phyloP scores from a whole-genome alignment of 1,140 invertebrate genomes.

The silkworm (Bombyx mori) region ASM3026992v2 NC_085127.1:9097501-9098000 shows the following conservation, averaged over 20 bases:
- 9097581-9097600: conserved; percentile 98
- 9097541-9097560: not conserved
- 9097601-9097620: conserved; percentile 98
- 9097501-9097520: too few species aligned
- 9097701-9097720: not conserved
- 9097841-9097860: conserved; percentile 64
- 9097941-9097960: too few species aligned
- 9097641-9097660: conserved; percentile 98
- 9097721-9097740: conserved; percentile 1
- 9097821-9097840: conserved; percentile 88
- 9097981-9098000: too few species aligned
- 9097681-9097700: conserved; percentile 36
- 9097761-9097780: not conserved
- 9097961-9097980: too few species aligned
- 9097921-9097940: not conserved
- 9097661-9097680: conserved; percentile 98
- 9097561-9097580: conserved; percentile 78
- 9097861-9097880: conserved; percentile 50
- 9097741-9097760: not conserved
- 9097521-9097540: too few species aligned
- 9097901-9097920: conserved; percentile 84
- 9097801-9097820: conserved; percentile 93
- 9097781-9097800: conserved; percentile 54
- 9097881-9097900: conserved; percentile 79
- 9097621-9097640: conserved; percentile 99